A percentile compares a stretch with the other conserved stretches of the same genome.
These are phyloP conservation scores for Prenolepis imparis DNA, from an alignment of 2,888 invertebrate genomes.

Conservation along the genomic window DNA sequence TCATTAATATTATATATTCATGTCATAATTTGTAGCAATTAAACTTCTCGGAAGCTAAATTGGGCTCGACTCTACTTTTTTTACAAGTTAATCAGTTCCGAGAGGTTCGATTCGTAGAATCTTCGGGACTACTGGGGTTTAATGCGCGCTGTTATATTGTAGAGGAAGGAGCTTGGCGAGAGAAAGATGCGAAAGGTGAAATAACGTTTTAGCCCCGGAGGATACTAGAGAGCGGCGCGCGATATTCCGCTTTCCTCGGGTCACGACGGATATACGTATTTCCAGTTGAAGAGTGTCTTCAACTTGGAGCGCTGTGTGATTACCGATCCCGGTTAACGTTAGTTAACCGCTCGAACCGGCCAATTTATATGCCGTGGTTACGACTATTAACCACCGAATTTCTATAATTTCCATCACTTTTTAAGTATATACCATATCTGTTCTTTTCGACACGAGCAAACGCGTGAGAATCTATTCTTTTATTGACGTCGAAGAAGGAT, in stretches of 20 bases:
- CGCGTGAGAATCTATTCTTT: background rate
- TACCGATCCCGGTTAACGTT: constrained; percentile 10
- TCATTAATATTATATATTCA: background rate
- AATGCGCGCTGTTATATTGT: background rate
- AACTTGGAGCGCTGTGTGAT: background rate
- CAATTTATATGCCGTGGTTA: constrained; percentile 5
- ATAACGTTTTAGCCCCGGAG: constrained; percentile 26
- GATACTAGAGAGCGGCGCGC: constrained; percentile 22
- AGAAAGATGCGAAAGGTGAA: constrained; percentile 14
- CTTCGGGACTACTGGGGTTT: background rate
- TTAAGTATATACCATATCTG: background rate
- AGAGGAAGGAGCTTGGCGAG: background rate
- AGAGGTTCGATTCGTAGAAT: background rate
- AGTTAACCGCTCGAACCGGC: constrained; percentile 1
- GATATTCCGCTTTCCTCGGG: constrained; percentile 36
- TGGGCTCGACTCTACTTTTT: background rate
- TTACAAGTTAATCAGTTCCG: background rate
- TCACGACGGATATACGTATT: constrained; percentile 1
- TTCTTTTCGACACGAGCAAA: background rate
- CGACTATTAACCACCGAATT: constrained; percentile 8
- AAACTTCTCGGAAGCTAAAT: background rate
- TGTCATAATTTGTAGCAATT: background rate
- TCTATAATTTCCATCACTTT: background rate
- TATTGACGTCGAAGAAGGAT: background rate
- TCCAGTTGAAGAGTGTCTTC: constrained; percentile 11